phyloP scores from a whole-genome alignment of 1,140 invertebrate species.

The Drosophila lini region DNA sequence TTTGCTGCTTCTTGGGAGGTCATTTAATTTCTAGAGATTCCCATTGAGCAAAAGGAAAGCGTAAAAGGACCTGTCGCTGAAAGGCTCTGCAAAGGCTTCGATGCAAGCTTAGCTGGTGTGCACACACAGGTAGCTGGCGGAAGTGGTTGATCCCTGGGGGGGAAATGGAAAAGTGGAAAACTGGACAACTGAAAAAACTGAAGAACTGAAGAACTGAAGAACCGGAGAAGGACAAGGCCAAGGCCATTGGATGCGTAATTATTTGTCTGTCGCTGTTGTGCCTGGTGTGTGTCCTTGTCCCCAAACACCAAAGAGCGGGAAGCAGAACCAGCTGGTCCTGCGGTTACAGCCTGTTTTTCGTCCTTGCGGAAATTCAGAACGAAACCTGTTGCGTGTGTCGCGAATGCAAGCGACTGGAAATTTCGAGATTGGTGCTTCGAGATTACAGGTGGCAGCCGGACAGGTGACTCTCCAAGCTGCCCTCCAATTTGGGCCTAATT shows the following conservation, averaged over 20 bases:
- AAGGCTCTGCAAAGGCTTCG: constrained; percentile 5
- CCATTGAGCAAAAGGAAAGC: constrained; percentile 1
- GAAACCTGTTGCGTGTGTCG: constrained; percentile 10
- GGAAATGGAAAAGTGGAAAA: neutral
- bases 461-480: neutral
- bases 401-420: neutral
- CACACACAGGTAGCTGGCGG: neutral
- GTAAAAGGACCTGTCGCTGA: constrained; percentile 3
- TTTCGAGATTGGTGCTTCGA: neutral
- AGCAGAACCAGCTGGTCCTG: neutral
- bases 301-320: neutral
- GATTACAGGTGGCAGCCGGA: constrained; percentile 7
- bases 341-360: neutral
- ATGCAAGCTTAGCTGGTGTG: constrained; percentile 7
- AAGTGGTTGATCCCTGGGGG: neutral
- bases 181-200: neutral
- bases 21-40: neutral
- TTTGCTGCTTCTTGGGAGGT: neutral
- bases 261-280: constrained; percentile 1
- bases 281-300: neutral
- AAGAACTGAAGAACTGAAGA: neutral
- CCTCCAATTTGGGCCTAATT: neutral
- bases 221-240: neutral
- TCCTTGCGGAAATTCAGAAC: constrained; percentile 3
- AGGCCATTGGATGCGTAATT: constrained; percentile 1